Conservation (phyloP, 2,113 vertebrate genomes). For the Conger conger region DNA sequence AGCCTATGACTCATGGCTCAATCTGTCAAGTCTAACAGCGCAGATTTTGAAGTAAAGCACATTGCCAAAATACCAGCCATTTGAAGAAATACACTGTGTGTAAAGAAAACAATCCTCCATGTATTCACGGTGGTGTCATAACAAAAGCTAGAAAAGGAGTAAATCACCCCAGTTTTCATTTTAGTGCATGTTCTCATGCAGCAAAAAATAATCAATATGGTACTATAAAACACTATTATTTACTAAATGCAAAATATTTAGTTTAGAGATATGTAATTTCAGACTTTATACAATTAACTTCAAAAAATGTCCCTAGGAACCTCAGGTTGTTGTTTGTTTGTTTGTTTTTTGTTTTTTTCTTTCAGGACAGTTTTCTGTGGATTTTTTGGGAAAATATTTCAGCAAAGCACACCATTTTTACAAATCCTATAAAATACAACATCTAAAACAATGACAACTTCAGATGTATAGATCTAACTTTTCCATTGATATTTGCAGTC, state of each 20-base stretch:
- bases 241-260: not conserved
- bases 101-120: not conserved
- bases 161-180: not conserved
- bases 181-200: not conserved
- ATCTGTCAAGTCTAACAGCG: not conserved
- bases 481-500: not conserved
- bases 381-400: not conserved
- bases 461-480: too few relatives aligned
- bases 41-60: not conserved
- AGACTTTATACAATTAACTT: not conserved
- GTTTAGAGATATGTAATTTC: not conserved
- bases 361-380: not conserved
- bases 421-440: not conserved
- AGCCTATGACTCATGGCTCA: not conserved
- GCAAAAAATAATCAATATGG: not conserved
- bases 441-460: too few relatives aligned
- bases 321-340: not conserved
- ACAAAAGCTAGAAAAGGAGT: not conserved
- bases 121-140: not conserved
- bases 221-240: not conserved
- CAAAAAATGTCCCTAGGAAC: not conserved
- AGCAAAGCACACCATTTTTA: not conserved
- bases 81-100: not conserved
- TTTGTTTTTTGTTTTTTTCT: not conserved
- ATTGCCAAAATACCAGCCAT: not conserved